Percentiles rank a stretch among this genome's conserved stretches.
Evolutionary conservation across 2,797 vertebrate species (phyloP).

Genomic region (Nannoperca australis): DNA sequence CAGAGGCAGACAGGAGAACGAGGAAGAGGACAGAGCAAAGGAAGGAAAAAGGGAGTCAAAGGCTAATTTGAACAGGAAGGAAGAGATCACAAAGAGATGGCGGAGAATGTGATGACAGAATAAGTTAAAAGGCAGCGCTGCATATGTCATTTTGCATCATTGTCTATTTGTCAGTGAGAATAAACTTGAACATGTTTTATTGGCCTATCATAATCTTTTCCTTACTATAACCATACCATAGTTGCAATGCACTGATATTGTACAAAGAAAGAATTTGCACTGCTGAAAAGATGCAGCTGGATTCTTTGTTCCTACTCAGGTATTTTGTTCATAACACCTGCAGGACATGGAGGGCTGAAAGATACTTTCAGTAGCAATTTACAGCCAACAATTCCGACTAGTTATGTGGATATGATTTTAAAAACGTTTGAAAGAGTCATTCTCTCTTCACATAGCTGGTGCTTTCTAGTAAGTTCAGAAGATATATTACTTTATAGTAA

Average conservation of each 20-base stretch:
- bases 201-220: neutral
- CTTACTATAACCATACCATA: neutral
- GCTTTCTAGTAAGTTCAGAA: neutral
- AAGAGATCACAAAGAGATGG: constrained; percentile 2
- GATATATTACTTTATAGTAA: neutral
- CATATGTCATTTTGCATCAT: neutral
- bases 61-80: constrained; percentile 21
- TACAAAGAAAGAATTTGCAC: neutral
- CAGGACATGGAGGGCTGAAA: neutral
- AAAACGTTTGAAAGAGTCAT: neutral
- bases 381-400: neutral
- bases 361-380: neutral
- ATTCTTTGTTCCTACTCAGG: neutral
- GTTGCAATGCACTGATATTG: neutral
- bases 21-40: constrained; percentile 52
- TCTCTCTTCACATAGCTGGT: neutral
- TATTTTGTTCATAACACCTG: neutral
- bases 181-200: neutral
- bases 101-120: neutral
- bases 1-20: constrained; percentile 45
- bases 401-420: neutral
- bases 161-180: neutral
- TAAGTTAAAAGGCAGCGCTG: neutral
- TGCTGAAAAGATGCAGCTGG: neutral
- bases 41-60: constrained; percentile 14